Evolutionary conservation across 2,888 invertebrate genomes (phyloP), one percentile per base, ranked within the genome.

Genomic region (Macrosoma leucophasiata): DNA sequence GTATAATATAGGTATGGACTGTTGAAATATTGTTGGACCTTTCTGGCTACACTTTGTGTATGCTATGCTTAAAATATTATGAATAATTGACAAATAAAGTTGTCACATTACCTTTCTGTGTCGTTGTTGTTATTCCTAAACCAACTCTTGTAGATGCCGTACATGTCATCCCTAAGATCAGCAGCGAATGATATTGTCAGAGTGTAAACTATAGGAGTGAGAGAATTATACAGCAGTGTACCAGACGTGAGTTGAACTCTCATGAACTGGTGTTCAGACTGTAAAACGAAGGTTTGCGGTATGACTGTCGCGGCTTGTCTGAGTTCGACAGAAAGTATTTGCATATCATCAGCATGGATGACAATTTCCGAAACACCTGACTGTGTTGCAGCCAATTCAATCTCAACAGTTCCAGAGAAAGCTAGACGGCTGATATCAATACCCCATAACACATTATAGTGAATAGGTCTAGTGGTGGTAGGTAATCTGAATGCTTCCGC

Each of bases 371-470:
- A 55, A 1, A 78, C 64, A 20, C 54, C 46, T 0, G 47, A 29
- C 46, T 64, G 54, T 1, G 66, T 75, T 5, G 79, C 66, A 1
- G 29, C 39, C 0, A 82, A 28, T 1, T 50, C 5, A 3, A 88
- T 87, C 0, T 34, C 35, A 0, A 79, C 77, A 1, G 20, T 22
- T 1, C 88, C 88, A 2, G 39, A 23, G 33, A 85, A 84, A 0
- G 33, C 6, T 8, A 59, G 42, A 2, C 20, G 23, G 0, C 41
- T 27, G 0, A 87, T 65, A 33, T 84, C 64, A 0, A 88, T 76
- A 0, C 46, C 51, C 52, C 90, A 69, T 0, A 67, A 43, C 0
- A 90, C 53, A 0, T 74, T 57, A 48, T 90, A 91, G 13, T 68
- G 64, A 0, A 31, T 43, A 0, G 90, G 91, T 9, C 36, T 47